Evolutionary conservation across 2,113 vertebrate genomes (phyloP).

Genomic region (Thalassoma bifasciatum): DNA sequence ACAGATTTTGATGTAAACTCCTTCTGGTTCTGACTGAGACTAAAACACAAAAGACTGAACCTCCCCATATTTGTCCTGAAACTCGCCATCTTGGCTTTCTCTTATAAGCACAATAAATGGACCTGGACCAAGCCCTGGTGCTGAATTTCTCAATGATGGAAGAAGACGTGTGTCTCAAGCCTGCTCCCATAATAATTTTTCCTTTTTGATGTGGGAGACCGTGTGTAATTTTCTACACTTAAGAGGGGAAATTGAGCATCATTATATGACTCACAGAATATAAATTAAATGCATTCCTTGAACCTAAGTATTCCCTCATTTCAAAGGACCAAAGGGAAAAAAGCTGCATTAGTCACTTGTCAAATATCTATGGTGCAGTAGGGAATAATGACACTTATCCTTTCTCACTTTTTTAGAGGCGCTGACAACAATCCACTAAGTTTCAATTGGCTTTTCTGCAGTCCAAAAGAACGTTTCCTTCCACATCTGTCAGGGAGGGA

Average conservation of each 20-base stretch:
- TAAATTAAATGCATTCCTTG: conserved; percentile 4
- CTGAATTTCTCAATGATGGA: not conserved
- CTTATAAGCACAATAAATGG: not conserved
- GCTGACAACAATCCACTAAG: conserved; percentile 6
- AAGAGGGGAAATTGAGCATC: not conserved
- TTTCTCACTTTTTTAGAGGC: conserved; percentile 16
- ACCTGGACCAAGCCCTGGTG: not conserved
- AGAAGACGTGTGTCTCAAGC: not conserved
- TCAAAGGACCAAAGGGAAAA: conserved; percentile 18
- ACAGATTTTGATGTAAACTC: too few species aligned
- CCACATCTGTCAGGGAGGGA: conserved; percentile 21
- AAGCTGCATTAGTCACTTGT: conserved; percentile 33
- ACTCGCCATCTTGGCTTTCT: not conserved
- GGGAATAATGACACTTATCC: conserved; percentile 17
- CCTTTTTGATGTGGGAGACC: not conserved
- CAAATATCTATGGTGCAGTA: conserved; percentile 12
- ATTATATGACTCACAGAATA: conserved; percentile 11
- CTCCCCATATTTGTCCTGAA: not conserved
- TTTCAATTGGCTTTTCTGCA: conserved; percentile 19
- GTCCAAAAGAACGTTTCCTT: conserved; percentile 20
- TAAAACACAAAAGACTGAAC: too few species aligned
- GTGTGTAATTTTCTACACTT: not conserved
- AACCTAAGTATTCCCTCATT: not conserved
- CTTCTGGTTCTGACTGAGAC: too few species aligned
- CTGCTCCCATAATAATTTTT: not conserved